These are phyloP conservation scores for Vanessa cardui DNA, from an alignment of 2,888 invertebrate genomes.

Conservation along the genomic window DNA sequence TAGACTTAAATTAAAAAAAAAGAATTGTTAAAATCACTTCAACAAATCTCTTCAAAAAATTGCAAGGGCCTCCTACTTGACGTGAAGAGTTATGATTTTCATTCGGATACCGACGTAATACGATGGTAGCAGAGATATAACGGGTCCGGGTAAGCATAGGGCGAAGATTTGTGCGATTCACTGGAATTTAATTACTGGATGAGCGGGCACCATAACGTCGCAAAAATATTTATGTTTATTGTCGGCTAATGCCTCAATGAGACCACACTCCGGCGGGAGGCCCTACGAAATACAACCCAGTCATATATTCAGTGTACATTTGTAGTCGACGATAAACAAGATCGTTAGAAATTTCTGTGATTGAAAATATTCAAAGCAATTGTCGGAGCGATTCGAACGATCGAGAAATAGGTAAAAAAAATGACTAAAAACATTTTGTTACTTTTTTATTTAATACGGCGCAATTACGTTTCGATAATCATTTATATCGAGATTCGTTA, in stretches of 20 bases:
- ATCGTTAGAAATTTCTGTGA: neutral
- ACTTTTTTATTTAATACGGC: too few species aligned
- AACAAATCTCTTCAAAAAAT: constrained; percentile 23
- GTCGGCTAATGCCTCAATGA: constrained; percentile 71
- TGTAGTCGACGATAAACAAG: neutral
- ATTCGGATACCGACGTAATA: constrained; percentile 20
- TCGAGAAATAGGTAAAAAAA: neutral
- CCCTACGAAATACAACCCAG: constrained; percentile 9
- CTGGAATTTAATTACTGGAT: constrained; percentile 80
- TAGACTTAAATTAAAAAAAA: constrained; percentile 10
- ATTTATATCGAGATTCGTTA: neutral
- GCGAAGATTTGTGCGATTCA: constrained; percentile 75
- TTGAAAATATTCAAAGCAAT: too few species aligned
- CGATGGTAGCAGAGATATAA: constrained; percentile 23
- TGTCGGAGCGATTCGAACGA: neutral
- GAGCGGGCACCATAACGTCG: constrained; percentile 71
- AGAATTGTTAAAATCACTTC: constrained; percentile 19
- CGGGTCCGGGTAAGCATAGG: constrained; percentile 34
- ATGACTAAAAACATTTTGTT: neutral
- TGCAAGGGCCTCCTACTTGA: constrained; percentile 20
- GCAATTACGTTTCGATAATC: neutral
- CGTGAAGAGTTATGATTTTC: constrained; percentile 29
- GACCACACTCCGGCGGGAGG: constrained; percentile 57
- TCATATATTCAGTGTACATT: constrained; percentile 7
- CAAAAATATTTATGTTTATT: constrained; percentile 83